Conservation (phyloP, 92 coral and sea anemone genomes). For the Plumapathes pennacea region DNA sequence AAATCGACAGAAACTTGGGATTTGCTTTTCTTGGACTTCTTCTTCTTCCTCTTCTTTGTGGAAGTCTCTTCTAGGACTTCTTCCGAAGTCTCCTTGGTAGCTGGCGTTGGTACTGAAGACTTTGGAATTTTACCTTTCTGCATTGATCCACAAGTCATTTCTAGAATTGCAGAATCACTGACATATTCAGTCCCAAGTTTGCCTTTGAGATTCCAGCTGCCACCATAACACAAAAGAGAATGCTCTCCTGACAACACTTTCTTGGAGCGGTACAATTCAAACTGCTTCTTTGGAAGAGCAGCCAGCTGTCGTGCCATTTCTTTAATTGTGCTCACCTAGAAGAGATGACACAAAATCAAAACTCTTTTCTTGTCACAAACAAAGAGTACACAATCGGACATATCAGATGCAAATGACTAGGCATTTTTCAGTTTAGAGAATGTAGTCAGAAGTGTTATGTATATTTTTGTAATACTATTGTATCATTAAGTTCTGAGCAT, state of each 20-base stretch:
- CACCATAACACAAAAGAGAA: conserved; percentile 13
- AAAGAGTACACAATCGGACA: not conserved
- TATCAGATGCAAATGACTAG: not conserved
- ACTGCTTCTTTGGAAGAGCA: conserved; percentile 86
- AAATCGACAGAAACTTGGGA: not conserved
- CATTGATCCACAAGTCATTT: conserved; percentile 4
- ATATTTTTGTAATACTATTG: too few species aligned
- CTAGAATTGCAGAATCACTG: not conserved
- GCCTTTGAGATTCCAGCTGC: conserved; percentile 25
- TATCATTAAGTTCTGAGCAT: too few species aligned
- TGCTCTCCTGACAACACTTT: conserved; percentile 61
- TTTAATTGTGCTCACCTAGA: conserved; percentile 77
- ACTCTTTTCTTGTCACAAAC: not conserved
- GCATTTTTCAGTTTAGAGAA: too few species aligned
- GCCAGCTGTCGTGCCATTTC: conserved; percentile 99
- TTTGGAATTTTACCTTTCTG: conserved; percentile 13
- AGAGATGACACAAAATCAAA: not conserved
- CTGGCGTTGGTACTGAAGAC: conserved; percentile 1
- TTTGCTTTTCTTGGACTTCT: conserved; percentile 54
- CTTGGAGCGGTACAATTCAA: conserved; percentile 78
- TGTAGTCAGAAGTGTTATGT: too few species aligned
- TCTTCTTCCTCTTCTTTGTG: conserved; percentile 34
- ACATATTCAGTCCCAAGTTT: conserved; percentile 8
- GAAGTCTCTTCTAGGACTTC: not conserved
- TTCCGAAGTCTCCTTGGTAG: not conserved